Base-by-base conservation (phyloP, 2,888 invertebrate genomes). In the Megastigmus dorsalis region DNA sequence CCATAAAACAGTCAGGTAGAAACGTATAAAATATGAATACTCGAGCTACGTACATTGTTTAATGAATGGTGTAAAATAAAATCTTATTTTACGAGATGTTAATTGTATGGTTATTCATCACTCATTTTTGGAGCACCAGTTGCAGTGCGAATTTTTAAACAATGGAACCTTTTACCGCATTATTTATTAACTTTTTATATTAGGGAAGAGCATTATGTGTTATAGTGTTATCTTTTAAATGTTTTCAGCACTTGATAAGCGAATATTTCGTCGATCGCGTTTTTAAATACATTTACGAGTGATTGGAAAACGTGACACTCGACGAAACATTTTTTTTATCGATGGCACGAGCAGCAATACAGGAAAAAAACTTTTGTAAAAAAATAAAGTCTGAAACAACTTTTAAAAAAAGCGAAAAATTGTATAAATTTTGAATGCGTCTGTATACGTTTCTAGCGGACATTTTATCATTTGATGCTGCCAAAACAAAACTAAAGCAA, bases 31-130 rank as follows among this genome's bases (percentile, higher is more conserved):
- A 62, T 48, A n/a, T 41, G 13, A 33, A 48, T 23, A 30, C 6
- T n/a, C 15, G 52, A 18, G 26, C 41, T n/a, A n/a, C n/a, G n/a
- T n/a, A n/a, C n/a, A 18, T 48, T 33, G 48, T 20, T 48, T 36
- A 57, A n/a, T 36, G 45, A 67, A 45, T 67, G 57, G 38, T 68
- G 38, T 50, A 59, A 48, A 50, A 57, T n/a, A 43, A 48, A 36
- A n/a, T 41, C 10, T 15, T 59, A 15, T 28, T 28, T 9, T 30
- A 38, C 15, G 2, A 13, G 30, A 45, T 38, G n/a, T 38, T 38
- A n/a, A 57, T 9, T 15, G 26, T 9, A 26, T 28, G 43, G 28
- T 0, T 0, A 57, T 57, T 13, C n/a, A 57, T n/a, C 7, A 18
- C 6, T n/a, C n/a, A n/a, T 55, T 38, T 28, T 33, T 4, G 13